These are phyloP conservation scores for Ceratosolen solmsi DNA, from an alignment of 1,140 invertebrate species.

Conservation along the genomic window DNA sequence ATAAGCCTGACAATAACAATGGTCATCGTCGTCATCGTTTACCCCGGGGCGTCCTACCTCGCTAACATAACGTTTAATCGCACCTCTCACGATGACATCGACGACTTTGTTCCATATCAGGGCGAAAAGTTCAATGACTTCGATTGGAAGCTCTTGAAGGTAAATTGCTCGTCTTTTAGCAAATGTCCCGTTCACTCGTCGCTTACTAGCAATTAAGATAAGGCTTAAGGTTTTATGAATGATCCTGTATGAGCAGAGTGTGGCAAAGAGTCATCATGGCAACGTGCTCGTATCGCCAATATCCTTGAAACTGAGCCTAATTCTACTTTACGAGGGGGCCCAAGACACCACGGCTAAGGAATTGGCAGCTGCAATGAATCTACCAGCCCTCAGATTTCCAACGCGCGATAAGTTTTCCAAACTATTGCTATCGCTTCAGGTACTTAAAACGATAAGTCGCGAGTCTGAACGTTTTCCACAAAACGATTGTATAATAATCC, in stretches of 20 bases:
- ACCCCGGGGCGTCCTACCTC: not conserved
- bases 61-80: slow-evolving; percentile 60
- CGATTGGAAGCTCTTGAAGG: slow-evolving; percentile 77
- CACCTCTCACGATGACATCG: slow-evolving; percentile 70
- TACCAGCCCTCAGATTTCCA: slow-evolving; percentile 72
- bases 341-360: slow-evolving; percentile 78
- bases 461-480: no score
- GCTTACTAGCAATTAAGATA: no score
- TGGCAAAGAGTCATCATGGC: slow-evolving; percentile 65
- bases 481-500: no score
- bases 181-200: no score
- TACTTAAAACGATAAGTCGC: slow-evolving; percentile 49
- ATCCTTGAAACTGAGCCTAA: slow-evolving; percentile 83
- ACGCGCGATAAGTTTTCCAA: slow-evolving; percentile 70
- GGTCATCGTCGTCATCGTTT: not conserved
- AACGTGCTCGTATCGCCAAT: slow-evolving; percentile 87
- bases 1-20: not conserved
- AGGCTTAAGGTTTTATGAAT: not conserved
- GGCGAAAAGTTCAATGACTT: slow-evolving; percentile 74
- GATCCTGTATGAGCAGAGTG: slow-evolving; percentile 52
- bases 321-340: slow-evolving; percentile 82
- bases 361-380: slow-evolving; percentile 75
- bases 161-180: no score
- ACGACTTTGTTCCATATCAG: slow-evolving; percentile 75
- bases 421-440: slow-evolving; percentile 69